Percentiles rank a stretch among this genome's conserved stretches.
phyloP scores from a whole-genome alignment of 2,888 invertebrate genomes.

The Heliconius hortense region DNA sequence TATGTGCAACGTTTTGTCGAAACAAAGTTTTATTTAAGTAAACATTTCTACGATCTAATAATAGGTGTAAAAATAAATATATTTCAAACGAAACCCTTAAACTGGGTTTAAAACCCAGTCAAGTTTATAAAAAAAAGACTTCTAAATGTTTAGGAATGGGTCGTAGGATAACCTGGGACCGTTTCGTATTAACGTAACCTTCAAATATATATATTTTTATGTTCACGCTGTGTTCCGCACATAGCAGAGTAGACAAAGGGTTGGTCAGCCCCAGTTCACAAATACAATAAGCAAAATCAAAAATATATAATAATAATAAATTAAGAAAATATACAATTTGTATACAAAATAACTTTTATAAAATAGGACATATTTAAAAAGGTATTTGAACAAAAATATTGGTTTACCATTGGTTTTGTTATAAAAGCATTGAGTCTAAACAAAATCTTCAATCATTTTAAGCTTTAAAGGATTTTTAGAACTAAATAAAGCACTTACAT shows the following conservation, averaged over 20 bases:
- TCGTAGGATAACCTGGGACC: too few species aligned
- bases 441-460: constrained; percentile 20
- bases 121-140: too few species aligned
- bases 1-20: constrained; percentile 20
- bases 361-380: background rate
- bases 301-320: too few species aligned
- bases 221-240: too few species aligned
- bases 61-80: background rate
- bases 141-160: too few species aligned
- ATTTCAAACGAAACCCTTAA: background rate
- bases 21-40: constrained; percentile 24
- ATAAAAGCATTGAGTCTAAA: constrained; percentile 7
- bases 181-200: too few species aligned
- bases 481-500: constrained; percentile 12
- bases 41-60: background rate
- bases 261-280: too few species aligned
- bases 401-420: background rate
- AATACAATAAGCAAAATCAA: too few species aligned
- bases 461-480: constrained; percentile 19
- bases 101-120: too few species aligned
- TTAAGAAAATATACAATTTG: background rate
- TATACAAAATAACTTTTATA: background rate
- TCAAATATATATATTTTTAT: too few species aligned
- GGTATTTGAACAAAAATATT: background rate
- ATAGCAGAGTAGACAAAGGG: too few species aligned